Evolutionary conservation across 2,888 invertebrate genomes (phyloP), one percentile per base, ranked within the genome.

Genomic region (Anoplius nigerrimus): DNA sequence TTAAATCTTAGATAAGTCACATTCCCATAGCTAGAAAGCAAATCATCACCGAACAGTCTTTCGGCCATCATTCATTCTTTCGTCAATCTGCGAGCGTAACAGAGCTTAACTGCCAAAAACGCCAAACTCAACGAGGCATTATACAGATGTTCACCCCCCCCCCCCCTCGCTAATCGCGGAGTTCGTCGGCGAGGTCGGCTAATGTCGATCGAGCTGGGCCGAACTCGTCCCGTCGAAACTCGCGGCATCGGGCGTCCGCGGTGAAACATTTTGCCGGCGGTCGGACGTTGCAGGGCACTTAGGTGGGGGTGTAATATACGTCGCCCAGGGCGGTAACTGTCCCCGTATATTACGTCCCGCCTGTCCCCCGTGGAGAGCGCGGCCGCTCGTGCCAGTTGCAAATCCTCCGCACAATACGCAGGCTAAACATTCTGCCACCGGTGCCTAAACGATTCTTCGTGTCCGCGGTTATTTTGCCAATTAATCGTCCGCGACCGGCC

Each of bases 371-470:
- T 80, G 80, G 34, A 34, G 11, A 34, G 34, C 2, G 11, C 34
- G n/a, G n/a, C n/a, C n/a, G 34, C 34, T 34, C 81, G 81, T 57
- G 66, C 66, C 57, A 70, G 65, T 63, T 72, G 62, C 72, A 71
- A 57, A 34, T 34, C 75, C 78, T 69, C 65, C 75, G 71, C 72
- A 80, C 78, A 82, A 84, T 82, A 81, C 48, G 16, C 48, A 48
- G 13, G n/a, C 48, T 48, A 48, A 18, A 34, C 34, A 34, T 34
- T 34, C 34, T 78, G 81, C 78, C 75, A 79, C 78, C n/a, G 79
- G 74, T 61, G 71, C 75, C 80, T 86, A 87, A 87, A 85, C 84
- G 85, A 86, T 86, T 86, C 84, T 80, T 84, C 84, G 81, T 86
- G 85, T 87, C 83, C 82, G 72, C 73, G 71, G 81, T 84, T 85